Conservation (phyloP, 2,888 invertebrate genomes). For the Eucera pruinosa region DNA sequence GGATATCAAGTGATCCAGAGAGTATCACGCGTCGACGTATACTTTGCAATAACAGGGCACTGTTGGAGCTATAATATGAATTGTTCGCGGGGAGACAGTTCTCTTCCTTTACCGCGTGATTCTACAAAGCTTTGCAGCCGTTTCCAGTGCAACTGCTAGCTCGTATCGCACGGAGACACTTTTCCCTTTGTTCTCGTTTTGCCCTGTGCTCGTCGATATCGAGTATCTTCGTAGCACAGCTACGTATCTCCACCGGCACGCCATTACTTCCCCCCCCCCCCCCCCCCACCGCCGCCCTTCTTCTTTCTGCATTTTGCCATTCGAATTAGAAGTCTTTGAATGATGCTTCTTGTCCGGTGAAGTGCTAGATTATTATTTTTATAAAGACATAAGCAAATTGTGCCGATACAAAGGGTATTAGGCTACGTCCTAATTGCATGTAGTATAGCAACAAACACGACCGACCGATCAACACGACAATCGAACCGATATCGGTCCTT, state of each 20-base stretch:
- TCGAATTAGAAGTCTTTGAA: neutral
- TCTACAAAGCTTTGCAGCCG: slow-evolving; percentile 39
- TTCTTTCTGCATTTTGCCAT: neutral
- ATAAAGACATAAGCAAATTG: too few species aligned
- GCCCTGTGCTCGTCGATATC: slow-evolving; percentile 47
- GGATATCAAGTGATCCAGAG: slow-evolving; percentile 5
- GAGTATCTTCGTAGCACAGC: slow-evolving; percentile 43
- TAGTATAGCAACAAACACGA: too few species aligned
- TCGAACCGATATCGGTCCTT: too few species aligned
- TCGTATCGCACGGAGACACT: slow-evolving; percentile 41
- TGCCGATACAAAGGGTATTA: too few species aligned
- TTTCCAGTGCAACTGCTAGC: slow-evolving; percentile 34
- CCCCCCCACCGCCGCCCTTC: neutral
- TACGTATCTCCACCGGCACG: slow-evolving; percentile 28
- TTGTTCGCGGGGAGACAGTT: slow-evolving; percentile 16
- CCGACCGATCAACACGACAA: too few species aligned
- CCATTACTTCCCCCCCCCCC: slow-evolving; percentile 1
- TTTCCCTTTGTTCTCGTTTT: slow-evolving; percentile 48
- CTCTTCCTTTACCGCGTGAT: neutral
- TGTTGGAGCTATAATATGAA: slow-evolving; percentile 23
- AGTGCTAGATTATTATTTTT: too few species aligned
- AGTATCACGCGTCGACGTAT: neutral
- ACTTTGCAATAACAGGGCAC: slow-evolving; percentile 18
- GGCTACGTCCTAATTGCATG: too few species aligned
- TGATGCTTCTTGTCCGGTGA: neutral